Base-by-base conservation (phyloP, 2,888 invertebrate species). In the Stictocephala bisonia region DNA sequence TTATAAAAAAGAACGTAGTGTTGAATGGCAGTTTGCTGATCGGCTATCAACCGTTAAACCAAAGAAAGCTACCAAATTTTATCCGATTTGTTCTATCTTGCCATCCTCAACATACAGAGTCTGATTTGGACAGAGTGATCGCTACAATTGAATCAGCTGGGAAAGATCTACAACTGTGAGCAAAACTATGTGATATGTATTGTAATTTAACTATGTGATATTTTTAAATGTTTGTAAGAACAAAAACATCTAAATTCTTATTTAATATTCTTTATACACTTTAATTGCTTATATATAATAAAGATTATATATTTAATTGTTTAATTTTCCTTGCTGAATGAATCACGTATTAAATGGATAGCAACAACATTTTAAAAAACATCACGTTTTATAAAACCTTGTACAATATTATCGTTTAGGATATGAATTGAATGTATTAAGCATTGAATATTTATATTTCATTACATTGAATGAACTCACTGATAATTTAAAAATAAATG, bases 41-140 rank as follows among this genome's bases (percentile, higher is more conserved):
- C n/a, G 91, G 92, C 0, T 94, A 94, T 80, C 88, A 90, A 11
- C 93, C 94, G 0, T 81, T 93, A 22, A 80, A 83, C 1, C 86
- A 87, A 77, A 88, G 88, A 56, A 85, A 87, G 3, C 80, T 89
- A 74, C 90, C 89, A 71, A 94, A 94, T 82, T 94, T 93, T 83
- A 91, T 94, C 82, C 87, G 94, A 11, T 86, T 94, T 83, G 90
- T 93, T 0, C 87, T 92, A 71, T 90, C 90, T 2, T 91, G 92
- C 81, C 91, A 91, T 77, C 94, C 94, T 0, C 84, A 86, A 0
- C 83, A 90, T 0, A 86, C 87, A 0, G 82, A 85, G 29, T 79
- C 82, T 0, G 87, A 90, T 66, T 88, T 94, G 83, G 86, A 91
- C 72, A 86, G 86, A 31, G 88, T 90, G 79, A 83, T 93, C 71